Conservation (phyloP, 2,797 vertebrate genomes). For the Streptopelia turtur region DNA sequence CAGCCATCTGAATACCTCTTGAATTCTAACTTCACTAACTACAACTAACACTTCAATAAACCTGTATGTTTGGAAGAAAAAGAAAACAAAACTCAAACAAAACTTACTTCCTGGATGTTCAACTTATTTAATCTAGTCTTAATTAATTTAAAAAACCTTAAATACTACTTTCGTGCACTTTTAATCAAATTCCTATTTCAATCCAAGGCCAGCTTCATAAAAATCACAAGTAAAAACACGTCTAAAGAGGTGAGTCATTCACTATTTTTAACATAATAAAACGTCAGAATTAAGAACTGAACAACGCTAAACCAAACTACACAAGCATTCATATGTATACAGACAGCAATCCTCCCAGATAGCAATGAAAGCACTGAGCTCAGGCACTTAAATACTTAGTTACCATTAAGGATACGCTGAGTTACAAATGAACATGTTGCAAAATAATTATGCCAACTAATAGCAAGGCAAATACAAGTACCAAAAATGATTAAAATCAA, state of each 20-base stretch:
- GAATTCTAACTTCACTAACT: background rate
- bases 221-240: slow-evolving; percentile 54
- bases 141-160: background rate
- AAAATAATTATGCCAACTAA: background rate
- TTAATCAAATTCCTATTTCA: background rate
- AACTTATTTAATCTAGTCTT: background rate
- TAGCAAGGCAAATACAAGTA: background rate
- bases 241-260: slow-evolving; percentile 40
- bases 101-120: background rate
- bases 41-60: background rate
- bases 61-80: background rate
- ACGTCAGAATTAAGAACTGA: slow-evolving; percentile 43
- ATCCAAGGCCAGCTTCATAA: slow-evolving; percentile 11
- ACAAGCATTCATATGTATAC: background rate
- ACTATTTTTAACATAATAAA: slow-evolving; percentile 64
- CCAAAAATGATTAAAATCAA: background rate
- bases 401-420: background rate
- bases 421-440: background rate
- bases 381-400: background rate
- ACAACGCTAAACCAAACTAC: background rate
- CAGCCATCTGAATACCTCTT: background rate
- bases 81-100: background rate
- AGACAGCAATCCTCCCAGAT: background rate
- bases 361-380: background rate
- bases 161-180: background rate